A percentile compares a stretch with the other conserved stretches of the same genome.
phyloP scores from a whole-genome alignment of 2,113 vertebrate species.

The Motacilla tschutschensis region DNA sequence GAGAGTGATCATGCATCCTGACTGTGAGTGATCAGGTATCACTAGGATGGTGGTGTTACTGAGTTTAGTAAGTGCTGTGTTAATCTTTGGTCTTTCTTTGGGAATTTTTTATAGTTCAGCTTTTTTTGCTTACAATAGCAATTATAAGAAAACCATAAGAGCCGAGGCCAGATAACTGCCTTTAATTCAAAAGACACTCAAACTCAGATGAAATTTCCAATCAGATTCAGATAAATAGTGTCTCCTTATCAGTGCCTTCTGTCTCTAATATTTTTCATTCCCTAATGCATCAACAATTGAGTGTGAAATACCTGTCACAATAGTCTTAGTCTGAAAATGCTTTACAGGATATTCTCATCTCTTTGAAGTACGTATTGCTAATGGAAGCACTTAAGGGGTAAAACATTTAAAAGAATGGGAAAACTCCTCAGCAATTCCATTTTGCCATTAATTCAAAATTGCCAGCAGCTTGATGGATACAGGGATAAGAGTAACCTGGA shows the following conservation, averaged over 20 bases:
- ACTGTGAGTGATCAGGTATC: background rate
- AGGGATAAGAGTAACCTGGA: background rate
- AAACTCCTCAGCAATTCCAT: background rate
- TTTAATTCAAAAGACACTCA: background rate
- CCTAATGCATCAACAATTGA: background rate
- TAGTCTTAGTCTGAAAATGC: background rate
- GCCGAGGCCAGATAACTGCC: background rate
- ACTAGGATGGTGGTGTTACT: too few relatives aligned
- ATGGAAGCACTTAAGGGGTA: background rate
- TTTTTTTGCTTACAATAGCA: background rate
- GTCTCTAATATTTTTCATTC: background rate
- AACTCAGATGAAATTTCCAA: background rate
- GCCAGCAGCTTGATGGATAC: background rate
- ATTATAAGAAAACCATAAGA: fast-evolving
- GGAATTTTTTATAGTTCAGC: background rate
- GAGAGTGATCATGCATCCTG: background rate
- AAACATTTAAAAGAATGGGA: background rate
- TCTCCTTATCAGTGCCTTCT: background rate
- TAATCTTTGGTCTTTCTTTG: background rate
- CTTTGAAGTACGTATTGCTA: background rate
- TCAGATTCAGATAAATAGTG: background rate
- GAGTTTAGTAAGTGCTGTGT: background rate
- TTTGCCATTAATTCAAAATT: background rate
- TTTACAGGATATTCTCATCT: background rate
- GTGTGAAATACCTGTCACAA: background rate